phyloP scores from a whole-genome alignment of 2,113 vertebrate species.

The Mandrillus leucophaeus region DNA sequence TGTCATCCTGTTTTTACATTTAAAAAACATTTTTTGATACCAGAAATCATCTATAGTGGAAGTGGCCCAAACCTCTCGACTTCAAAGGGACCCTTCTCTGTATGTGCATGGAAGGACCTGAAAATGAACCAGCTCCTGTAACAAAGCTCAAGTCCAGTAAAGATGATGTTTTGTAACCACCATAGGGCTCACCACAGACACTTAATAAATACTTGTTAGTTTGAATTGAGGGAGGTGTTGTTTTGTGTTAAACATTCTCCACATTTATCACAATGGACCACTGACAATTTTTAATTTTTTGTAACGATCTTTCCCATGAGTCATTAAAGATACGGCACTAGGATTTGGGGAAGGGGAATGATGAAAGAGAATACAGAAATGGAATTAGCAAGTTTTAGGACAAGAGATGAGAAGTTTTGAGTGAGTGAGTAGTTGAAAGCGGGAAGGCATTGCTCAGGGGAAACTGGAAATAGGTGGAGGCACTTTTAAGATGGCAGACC shows the following conservation, averaged over 20 bases:
- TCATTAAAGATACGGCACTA: neutral
- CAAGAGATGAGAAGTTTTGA: neutral
- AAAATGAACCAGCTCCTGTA: neutral
- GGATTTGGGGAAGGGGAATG: constrained; percentile 24
- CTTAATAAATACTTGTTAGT: neutral
- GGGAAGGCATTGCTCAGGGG: neutral
- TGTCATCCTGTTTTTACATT: neutral
- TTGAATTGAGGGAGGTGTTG: neutral
- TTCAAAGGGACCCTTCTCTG: neutral
- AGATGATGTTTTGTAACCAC: neutral
- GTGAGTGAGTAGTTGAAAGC: constrained; percentile 43
- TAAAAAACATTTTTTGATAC: neutral
- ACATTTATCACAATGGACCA: neutral
- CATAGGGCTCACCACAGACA: neutral
- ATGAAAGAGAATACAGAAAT: constrained; percentile 57
- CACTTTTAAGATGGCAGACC: neutral
- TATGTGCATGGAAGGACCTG: neutral
- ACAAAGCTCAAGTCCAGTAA: neutral
- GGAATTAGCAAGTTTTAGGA: constrained; percentile 42
- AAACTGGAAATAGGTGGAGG: neutral
- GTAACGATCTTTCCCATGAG: neutral
- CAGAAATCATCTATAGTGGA: neutral
- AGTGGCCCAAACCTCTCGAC: neutral
- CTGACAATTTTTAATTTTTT: neutral
- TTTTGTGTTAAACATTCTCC: neutral